phyloP scores from a whole-genome alignment of 2,797 vertebrate species.

The Siniperca obscura region DNA sequence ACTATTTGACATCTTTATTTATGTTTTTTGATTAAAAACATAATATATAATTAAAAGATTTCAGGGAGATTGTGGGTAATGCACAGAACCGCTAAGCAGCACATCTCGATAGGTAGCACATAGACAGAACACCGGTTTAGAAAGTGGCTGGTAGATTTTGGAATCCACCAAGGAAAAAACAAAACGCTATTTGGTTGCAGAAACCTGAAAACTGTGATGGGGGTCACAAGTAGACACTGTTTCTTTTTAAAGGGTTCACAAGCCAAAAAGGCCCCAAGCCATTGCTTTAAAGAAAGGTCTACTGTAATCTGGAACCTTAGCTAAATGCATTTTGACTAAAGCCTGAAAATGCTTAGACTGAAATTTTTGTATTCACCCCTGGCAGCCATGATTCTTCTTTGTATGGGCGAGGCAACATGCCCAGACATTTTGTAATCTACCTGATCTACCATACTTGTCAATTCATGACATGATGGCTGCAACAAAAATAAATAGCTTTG shows the following conservation, averaged over 20 bases:
- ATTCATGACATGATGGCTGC: slow-evolving; percentile 69
- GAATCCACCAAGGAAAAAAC: too few species aligned
- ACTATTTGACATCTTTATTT: too few species aligned
- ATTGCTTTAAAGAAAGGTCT: slow-evolving; percentile 5
- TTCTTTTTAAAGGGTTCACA: not conserved
- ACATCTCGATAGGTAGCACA: too few species aligned
- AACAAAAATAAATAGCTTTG: slow-evolving; percentile 81
- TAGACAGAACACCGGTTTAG: too few species aligned
- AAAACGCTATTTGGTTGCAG: not conserved
- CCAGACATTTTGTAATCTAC: slow-evolving; percentile 69
- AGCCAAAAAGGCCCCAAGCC: not conserved
- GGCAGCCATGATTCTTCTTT: slow-evolving; percentile 19
- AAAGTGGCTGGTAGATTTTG: too few species aligned
- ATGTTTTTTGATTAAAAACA: too few species aligned
- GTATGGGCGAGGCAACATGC: slow-evolving; percentile 17
- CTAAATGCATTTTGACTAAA: too few species aligned
- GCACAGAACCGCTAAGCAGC: too few species aligned
- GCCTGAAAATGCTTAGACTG: not conserved
- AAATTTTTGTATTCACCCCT: slow-evolving; percentile 18
- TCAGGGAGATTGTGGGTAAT: too few species aligned
- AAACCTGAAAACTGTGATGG: not conserved
- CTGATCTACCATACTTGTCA: slow-evolving; percentile 76
- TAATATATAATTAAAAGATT: too few species aligned
- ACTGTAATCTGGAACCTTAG: not conserved
- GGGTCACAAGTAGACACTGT: too few species aligned